A percentile compares a stretch with the other conserved stretches of the same genome.
phyloP scores from a whole-genome alignment of 2,797 vertebrate species.

The Molossus alvarezi region DNA sequence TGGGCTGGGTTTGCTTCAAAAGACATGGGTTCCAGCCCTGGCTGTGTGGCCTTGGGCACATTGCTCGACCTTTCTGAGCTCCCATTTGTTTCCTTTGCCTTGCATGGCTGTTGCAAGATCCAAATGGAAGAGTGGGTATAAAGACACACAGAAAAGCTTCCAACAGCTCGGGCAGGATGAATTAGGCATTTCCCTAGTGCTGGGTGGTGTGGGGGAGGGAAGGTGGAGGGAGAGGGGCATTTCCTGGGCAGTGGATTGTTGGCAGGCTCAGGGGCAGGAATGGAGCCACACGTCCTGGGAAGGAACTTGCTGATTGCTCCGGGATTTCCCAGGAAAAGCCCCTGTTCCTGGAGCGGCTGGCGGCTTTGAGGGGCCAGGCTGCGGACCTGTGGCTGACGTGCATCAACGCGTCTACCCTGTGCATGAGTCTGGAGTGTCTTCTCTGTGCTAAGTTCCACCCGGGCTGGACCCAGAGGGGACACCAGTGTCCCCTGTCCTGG shows the following conservation, averaged over 20 bases:
- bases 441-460: neutral
- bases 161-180: neutral
- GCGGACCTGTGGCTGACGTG: neutral
- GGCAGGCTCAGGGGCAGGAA: neutral
- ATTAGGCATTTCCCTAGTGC: fast-evolving
- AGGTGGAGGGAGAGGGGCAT: neutral
- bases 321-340: neutral
- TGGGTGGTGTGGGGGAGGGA: neutral
- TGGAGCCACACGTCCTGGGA: neutral
- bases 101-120: neutral
- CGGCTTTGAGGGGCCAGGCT: neutral
- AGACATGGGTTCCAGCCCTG: neutral
- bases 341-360: neutral
- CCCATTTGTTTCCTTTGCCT: neutral
- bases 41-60: slow-evolving; percentile 10
- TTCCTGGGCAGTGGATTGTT: neutral
- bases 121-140: neutral
- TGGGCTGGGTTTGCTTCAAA: too few species aligned
- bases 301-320: neutral
- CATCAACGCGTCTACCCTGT: fast-evolving
- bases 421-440: neutral
- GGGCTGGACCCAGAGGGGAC: neutral
- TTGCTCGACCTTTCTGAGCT: neutral
- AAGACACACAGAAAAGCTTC: neutral
- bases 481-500: neutral